Evolutionary conservation across 2,888 invertebrate genomes (phyloP), one percentile per base, ranked within the genome.

Genomic region (Erynnis tages): DNA sequence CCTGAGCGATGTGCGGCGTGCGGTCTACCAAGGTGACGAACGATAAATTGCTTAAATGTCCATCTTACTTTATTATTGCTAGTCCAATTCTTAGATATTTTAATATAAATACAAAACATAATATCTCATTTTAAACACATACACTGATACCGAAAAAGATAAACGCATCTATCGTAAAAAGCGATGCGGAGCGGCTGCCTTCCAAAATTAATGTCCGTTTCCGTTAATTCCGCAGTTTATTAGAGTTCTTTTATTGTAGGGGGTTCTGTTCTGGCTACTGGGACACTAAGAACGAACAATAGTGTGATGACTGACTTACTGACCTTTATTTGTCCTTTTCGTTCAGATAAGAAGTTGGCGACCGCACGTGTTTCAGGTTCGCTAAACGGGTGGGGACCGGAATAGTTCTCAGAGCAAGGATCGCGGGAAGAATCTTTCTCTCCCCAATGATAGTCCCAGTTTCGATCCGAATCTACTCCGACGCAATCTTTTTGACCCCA

Each of bases 401-500:
- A 92, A 72, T 92, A 96, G 58, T 93, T 93, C 45, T 96, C 95
- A 13, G 92, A 92, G 67, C 96, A 96, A 0, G 93, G 92, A 68
- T 94, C 93, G 1, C 69, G 77, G 14, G 94, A 94, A 0, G 94
- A 92, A 25, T 94, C 95, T 57, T 90, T 87, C 62, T 91, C 91
- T 38, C 92, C 91, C 94, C 94, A 96, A 57, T 93, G 92, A 69
- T 92, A 93, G 53, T 92, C 92, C 91, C 94, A 96, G 76, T 96
- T 96, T 60, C 94, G 90, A 72, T 95, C 95, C 0, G 93, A 90
- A 69, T 96, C 95, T 0, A 94, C 95, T 0, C 96, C 96, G 30
- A 91, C 90, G 73, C 95, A 95, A 40, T 89, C 91, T 0, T 90
- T 82, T 56, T 88, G 87, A 2, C 91, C 87, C 92, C 92, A 92